Evolutionary conservation across 1,140 invertebrate species (phyloP), one percentile per base, ranked within the genome.

Genomic region (Saccostrea cuccullata): DNA sequence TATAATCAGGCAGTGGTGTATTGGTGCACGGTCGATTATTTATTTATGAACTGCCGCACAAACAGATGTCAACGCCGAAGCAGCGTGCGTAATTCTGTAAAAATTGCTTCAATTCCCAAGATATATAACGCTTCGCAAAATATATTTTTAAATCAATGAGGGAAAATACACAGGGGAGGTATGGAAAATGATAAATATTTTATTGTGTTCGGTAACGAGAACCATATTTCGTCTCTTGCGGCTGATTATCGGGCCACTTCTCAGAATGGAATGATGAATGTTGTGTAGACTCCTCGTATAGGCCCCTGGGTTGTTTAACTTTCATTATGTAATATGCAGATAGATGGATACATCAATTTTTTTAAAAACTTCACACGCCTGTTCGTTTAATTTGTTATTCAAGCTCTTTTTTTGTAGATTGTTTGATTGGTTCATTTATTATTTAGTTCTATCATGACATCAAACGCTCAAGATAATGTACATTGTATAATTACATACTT

Each of bases 131-230:
- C 70, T 77, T 77, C 70, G 30, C 70, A 77, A 77, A 77, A 77
- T 77, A 77, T 77, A 77, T 30, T 77, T 77, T 77, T 77, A 30
- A 77, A 77, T 77, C 70, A 77, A 77, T 77, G 70, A 77, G 70
- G 26, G 23, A 77, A 77, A 77, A 15, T 26, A 30, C 70, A 77
- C 70, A 30, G 12, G 70, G 70, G 70, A 77, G 70, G 70, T 17
- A 77, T 77, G 70, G 70, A 77, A 77, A 77, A 36, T 77, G 70
- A 77, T 77, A 77, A 77, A 77, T 77, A 77, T 77, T 77, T 77
- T 77, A 77, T 77, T 77, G 9, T 26, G 70, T 36, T 77, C 11
- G 70, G 70, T 77, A 77, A 77, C 70, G 70, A 77, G 70, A 77
- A 77, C 70, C 70, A 77, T 77, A 36, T 30, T 30, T 36, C 70